Base-by-base conservation (phyloP, 2,888 invertebrate genomes). In the Neoscelio sp. region DNA sequence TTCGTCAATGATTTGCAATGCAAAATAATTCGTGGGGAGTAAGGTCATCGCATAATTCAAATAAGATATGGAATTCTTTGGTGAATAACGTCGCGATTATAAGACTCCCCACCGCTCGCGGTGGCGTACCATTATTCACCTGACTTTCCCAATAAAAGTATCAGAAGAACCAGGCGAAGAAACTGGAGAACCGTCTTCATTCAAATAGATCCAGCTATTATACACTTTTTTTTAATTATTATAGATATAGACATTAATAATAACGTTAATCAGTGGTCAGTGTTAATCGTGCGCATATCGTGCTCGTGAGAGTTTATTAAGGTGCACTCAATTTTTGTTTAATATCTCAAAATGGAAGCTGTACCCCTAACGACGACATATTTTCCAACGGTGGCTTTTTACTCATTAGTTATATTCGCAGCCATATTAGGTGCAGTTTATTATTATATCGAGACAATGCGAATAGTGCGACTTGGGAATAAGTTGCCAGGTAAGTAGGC, bases 401-500 rank as follows among this genome's bases (percentile, higher is more conserved):
- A 89, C 81, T 85, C 87, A 0, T 76, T 91, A 8, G 23, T 87
- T 1, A 82, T 88, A 0, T 75, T 89, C 1, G 56, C 86, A 3
- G 70, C 84, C 0, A 73, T 82, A 5, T 82, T 91, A 13, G 80
- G 84, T 42, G 87, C 84, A 4, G 35, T 85, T 13, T 87, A 91
- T 76, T 90, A 86, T 79, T 89, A 90, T 33, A 82, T 88, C 0
- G 84, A 88, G 28, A 86, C 78, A 4, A 71, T 65, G 18, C 80
- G 88, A 42, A 70, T 83, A 58, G 77, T 89, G 1, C 82, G 71
- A 17, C 68, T 89, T 42, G 87, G 87, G 12, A 84, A 83, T 3
- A 89, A 89, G 71, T 38, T 90, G 12, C 90, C 90, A 80, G 87
- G 90, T 90, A 81, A 70, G 35, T n/a, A n/a, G n/a, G n/a, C n/a